A percentile compares a stretch with the other conserved stretches of the same genome.
phyloP scores from a whole-genome alignment of 2,888 invertebrate genomes.

The Notodromas monacha region DNA sequence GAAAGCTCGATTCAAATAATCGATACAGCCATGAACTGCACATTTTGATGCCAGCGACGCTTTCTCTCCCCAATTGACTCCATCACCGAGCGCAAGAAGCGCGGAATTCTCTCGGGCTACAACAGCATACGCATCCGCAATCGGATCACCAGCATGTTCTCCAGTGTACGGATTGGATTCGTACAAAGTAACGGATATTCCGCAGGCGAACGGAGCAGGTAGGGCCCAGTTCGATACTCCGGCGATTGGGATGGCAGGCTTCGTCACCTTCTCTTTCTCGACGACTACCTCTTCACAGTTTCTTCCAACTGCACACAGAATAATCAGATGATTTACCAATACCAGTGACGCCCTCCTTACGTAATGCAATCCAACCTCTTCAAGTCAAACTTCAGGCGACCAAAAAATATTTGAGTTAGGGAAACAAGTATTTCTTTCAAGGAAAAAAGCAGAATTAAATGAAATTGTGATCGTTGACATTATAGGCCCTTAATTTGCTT shows the following conservation, averaged over 20 bases:
- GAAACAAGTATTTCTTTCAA: no score
- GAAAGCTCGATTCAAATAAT: conserved; percentile 39
- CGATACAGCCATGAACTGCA: conserved; percentile 48
- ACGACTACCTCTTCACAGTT: no score
- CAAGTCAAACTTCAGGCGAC: no score
- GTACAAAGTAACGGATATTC: conserved; percentile 40
- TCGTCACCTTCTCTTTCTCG: no score
- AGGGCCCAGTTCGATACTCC: conserved; percentile 24
- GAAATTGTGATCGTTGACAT: background rate
- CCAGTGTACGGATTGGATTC: conserved; percentile 34
- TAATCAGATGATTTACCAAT: no score
- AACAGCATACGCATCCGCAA: conserved; percentile 56
- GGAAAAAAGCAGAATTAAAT: conserved; percentile 6
- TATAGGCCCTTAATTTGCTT: no score
- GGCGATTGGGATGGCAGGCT: conserved; percentile 17
- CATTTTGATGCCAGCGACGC: conserved; percentile 50
- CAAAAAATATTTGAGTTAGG: no score
- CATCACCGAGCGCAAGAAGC: conserved; percentile 48
- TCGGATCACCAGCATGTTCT: conserved; percentile 34
- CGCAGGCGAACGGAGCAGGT: conserved; percentile 26
- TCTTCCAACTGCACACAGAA: no score
- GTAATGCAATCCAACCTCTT: no score
- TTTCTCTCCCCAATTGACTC: conserved; percentile 70
- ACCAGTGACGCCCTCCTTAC: no score
- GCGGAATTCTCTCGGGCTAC: conserved; percentile 32